These are phyloP conservation scores for Callipepla squamata DNA, from an alignment of 2,113 vertebrate genomes.

Conservation along the genomic window DNA sequence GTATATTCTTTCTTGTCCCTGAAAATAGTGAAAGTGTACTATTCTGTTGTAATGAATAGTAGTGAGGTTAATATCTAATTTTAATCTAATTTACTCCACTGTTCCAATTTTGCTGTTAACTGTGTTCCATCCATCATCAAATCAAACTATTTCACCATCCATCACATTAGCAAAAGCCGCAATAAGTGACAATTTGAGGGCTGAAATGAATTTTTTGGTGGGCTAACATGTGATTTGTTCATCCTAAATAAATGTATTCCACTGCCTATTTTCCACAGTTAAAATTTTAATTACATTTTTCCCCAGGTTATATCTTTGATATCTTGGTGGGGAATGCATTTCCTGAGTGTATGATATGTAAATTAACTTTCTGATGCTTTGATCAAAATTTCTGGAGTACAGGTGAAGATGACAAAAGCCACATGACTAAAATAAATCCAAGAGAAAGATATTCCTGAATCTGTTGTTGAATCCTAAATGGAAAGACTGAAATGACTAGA, in stretches of 20 bases:
- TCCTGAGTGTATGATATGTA: neutral
- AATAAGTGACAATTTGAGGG: neutral
- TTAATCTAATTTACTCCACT: neutral
- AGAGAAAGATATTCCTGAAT: neutral
- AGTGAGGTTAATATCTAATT: neutral
- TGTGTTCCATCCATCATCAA: neutral
- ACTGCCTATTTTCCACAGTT: neutral
- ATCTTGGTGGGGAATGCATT: neutral
- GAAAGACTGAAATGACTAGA: neutral
- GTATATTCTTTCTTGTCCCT: neutral
- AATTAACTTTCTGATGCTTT: neutral
- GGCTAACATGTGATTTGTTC: neutral
- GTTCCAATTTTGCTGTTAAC: neutral
- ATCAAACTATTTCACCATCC: neutral
- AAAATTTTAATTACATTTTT: neutral
- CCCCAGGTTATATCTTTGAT: neutral
- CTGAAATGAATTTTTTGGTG: neutral
- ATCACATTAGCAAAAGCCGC: neutral
- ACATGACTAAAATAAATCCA: neutral
- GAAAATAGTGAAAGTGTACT: neutral
- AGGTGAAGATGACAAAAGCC: neutral
- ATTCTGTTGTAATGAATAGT: neutral
- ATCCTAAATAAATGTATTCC: neutral
- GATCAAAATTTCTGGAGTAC: neutral
- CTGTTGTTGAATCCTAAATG: neutral